Percentiles rank a stretch among this genome's conserved stretches.
Conservation (phyloP, 2,888 invertebrate genomes). For the Tipula lateralis region DNA sequence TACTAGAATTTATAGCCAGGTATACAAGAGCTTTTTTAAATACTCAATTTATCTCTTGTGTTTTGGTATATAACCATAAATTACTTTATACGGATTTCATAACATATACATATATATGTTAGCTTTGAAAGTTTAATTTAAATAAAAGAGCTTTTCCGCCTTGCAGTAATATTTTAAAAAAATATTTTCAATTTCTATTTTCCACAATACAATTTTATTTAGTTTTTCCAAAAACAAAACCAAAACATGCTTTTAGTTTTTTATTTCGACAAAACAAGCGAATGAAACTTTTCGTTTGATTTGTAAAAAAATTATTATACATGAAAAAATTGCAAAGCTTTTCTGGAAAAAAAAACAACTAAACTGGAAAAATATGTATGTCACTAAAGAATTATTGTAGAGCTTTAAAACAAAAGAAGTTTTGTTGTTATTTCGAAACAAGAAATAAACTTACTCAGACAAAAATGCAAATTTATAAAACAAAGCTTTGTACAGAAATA, state of each 20-base stretch:
- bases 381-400: neutral
- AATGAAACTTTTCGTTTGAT: neutral
- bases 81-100: too few species aligned
- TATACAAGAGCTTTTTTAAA: neutral
- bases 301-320: neutral
- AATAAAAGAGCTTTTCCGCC: neutral
- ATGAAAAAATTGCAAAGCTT: neutral
- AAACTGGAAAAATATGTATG: neutral
- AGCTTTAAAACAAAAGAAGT: neutral
- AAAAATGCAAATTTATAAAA: neutral
- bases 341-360: neutral
- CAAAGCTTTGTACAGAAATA: neutral
- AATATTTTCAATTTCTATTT: neutral
- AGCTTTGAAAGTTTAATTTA: neutral
- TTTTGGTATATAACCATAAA: too few species aligned
- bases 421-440: neutral
- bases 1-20: neutral
- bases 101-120: neutral
- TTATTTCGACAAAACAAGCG: neutral
- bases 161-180: neutral
- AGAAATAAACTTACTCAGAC: neutral
- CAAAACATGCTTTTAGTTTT: neutral
- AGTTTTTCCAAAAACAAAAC: neutral
- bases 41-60: neutral
- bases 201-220: neutral